These are phyloP conservation scores for Campylomormyrus numenius DNA, from an alignment of 2,113 vertebrate species.

Conservation along the genomic window DNA sequence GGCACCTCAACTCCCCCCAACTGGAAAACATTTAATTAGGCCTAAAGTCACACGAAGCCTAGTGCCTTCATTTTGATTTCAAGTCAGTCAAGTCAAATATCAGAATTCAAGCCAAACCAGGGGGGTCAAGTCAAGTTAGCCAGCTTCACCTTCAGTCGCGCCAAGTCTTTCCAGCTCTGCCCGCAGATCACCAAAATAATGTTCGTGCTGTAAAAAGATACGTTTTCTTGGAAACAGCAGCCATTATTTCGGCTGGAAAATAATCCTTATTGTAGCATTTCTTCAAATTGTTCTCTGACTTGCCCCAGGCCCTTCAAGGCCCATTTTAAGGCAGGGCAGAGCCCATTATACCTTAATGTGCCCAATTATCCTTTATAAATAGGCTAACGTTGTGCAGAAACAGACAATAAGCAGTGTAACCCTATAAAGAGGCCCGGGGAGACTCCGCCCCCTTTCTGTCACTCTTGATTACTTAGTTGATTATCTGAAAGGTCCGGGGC, in stretches of 20 bases:
- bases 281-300: neutral
- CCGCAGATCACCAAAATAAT: neutral
- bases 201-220: neutral
- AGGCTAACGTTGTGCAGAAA: neutral
- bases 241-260: neutral
- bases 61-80: neutral
- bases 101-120: neutral
- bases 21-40: neutral
- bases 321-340: neutral
- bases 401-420: neutral
- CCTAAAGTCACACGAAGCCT: neutral
- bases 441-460: neutral
- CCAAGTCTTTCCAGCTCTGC: neutral
- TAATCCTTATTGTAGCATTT: neutral
- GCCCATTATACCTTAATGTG: slow-evolving; percentile 1
- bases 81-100: neutral
- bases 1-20: neutral
- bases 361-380: neutral
- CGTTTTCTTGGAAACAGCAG: neutral
- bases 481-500: neutral
- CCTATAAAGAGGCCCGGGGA: neutral
- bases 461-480: neutral
- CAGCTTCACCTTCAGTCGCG: neutral
- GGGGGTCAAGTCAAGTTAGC: neutral
- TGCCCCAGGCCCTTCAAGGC: neutral